Evolutionary conservation across 2,888 invertebrate genomes (phyloP).

Genomic region (Teinopalpus imperialis): DNA sequence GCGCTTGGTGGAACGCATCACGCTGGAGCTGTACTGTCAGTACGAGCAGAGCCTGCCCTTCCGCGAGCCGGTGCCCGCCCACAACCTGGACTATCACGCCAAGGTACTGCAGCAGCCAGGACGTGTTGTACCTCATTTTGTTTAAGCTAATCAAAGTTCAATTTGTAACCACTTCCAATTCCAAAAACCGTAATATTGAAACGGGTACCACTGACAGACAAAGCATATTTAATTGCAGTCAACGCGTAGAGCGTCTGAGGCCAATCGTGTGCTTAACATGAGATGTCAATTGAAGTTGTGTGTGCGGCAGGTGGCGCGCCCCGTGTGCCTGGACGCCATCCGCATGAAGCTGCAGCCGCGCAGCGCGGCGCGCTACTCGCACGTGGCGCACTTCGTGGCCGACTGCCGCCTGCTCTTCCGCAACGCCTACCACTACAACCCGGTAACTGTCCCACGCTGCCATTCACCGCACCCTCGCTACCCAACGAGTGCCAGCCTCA

Average conservation of each 20-base stretch:
- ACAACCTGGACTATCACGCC: constrained; percentile 68
- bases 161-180: no score
- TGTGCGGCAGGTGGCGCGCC: constrained; percentile 83
- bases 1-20: constrained; percentile 90
- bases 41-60: constrained; percentile 94
- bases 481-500: no score
- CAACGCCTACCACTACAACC: constrained; percentile 92
- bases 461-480: not conserved
- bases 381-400: constrained; percentile 87
- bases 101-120: constrained; percentile 47
- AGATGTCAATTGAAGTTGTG: no score
- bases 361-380: constrained; percentile 87
- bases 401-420: constrained; percentile 93
- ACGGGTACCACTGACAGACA: no score
- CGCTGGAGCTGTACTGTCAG: constrained; percentile 95
- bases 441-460: constrained; percentile 81
- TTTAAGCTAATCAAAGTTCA: no score
- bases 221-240: no score
- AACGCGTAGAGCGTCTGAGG: no score
- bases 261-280: no score
- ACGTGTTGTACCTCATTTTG: not conserved
- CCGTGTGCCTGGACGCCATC: constrained; percentile 93
- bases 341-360: constrained; percentile 90
- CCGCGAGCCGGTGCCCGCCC: constrained; percentile 90
- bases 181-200: no score